These are phyloP conservation scores for Baronia brevicornis DNA, from an alignment of 2,888 invertebrate genomes.

Conservation along the genomic window DNA sequence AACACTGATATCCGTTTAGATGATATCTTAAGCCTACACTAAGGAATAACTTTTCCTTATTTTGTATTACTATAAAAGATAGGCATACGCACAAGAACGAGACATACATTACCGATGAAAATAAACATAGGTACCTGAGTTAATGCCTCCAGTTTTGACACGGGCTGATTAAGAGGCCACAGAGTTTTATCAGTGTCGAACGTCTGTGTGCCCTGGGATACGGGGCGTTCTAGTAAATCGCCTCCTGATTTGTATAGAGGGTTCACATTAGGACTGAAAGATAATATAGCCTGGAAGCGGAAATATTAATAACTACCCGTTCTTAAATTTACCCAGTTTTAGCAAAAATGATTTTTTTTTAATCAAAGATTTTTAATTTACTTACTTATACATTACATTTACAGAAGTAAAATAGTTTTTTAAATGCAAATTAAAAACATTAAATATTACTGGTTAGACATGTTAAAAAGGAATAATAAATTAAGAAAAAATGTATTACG, in stretches of 20 bases:
- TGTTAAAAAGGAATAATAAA: too few relatives aligned
- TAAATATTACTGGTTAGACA: too few relatives aligned
- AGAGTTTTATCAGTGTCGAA: conserved; percentile 80
- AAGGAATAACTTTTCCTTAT: too few relatives aligned
- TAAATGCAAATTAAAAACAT: too few relatives aligned
- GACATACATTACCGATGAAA: background rate
- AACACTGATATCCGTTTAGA: too few relatives aligned
- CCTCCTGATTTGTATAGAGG: conserved; percentile 72
- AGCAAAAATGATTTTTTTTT: too few relatives aligned
- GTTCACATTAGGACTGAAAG: conserved; percentile 60
- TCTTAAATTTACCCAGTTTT: too few relatives aligned
- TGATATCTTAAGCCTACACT: too few relatives aligned
- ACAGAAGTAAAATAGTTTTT: conserved; percentile 4
- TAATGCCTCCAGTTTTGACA: conserved; percentile 82
- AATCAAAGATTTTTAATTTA: too few relatives aligned
- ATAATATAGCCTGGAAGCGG: conserved; percentile 73
- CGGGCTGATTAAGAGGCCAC: conserved; percentile 84
- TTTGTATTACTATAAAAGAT: too few relatives aligned
- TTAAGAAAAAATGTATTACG: background rate
- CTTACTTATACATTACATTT: background rate
- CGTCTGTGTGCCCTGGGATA: conserved; percentile 82
- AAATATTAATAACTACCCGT: too few relatives aligned
- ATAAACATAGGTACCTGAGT: conserved; percentile 37
- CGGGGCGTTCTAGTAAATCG: conserved; percentile 65
- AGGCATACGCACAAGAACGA: too few relatives aligned